phyloP scores from a whole-genome alignment of 2,888 invertebrate genomes.

The Ophion costatus region DNA sequence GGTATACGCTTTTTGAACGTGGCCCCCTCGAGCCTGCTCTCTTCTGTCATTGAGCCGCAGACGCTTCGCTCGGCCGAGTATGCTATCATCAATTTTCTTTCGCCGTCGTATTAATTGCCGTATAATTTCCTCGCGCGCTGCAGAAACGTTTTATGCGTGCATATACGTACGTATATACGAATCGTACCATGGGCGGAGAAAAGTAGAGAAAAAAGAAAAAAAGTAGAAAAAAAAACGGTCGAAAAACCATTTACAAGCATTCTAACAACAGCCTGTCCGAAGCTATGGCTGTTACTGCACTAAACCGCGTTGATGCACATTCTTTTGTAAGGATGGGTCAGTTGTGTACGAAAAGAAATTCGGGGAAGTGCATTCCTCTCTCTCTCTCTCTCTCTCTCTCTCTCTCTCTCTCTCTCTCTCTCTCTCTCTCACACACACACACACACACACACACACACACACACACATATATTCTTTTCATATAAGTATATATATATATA shows the following conservation, averaged over 20 bases:
- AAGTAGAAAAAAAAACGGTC: background rate
- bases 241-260: constrained; percentile 47
- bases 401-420: too few relatives aligned
- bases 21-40: constrained; percentile 12
- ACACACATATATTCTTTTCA: too few relatives aligned
- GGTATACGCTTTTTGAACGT: constrained; percentile 2
- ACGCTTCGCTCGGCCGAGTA: constrained; percentile 7
- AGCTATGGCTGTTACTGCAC: constrained; percentile 49
- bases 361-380: too few relatives aligned
- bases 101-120: constrained; percentile 64
- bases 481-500: too few relatives aligned
- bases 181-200: background rate
- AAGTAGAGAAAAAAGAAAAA: background rate
- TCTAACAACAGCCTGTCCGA: constrained; percentile 59
- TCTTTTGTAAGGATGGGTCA: background rate
- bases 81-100: constrained; percentile 50
- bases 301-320: constrained; percentile 38
- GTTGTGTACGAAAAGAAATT: background rate
- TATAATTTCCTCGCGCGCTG: constrained; percentile 33
- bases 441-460: too few relatives aligned
- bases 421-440: too few relatives aligned
- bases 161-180: background rate
- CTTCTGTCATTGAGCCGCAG: constrained; percentile 42
- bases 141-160: constrained; percentile 3
- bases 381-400: too few relatives aligned